phyloP scores from a whole-genome alignment of 2,113 vertebrate genomes.

The Lepus americanus region DNA sequence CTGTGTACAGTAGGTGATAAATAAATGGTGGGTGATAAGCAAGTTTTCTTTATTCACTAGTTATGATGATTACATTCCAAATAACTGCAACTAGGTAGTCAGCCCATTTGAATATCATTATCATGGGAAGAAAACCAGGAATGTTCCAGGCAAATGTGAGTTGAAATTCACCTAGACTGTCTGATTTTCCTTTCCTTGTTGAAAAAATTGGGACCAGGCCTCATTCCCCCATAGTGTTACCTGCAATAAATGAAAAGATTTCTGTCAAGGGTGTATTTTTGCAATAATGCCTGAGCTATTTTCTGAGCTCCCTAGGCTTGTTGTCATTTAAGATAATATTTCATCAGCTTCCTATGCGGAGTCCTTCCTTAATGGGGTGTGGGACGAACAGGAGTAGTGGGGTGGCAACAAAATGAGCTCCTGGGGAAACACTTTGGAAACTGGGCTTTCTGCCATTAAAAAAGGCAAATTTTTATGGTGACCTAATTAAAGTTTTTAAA shows the following conservation, averaged over 20 bases:
- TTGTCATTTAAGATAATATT: not conserved
- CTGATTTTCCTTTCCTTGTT: not conserved
- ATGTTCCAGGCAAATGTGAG: not conserved
- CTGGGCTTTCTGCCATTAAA: conserved; percentile 72
- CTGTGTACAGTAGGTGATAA: not conserved
- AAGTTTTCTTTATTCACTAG: not conserved
- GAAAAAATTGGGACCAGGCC: not conserved
- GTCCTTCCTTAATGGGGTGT: conserved; percentile 58
- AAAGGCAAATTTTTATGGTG: conserved; percentile 75
- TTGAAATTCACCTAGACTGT: not conserved
- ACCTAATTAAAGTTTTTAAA: conserved; percentile 78
- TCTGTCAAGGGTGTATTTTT: not conserved
- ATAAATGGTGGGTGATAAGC: conserved; percentile 8
- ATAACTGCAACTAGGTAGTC: not conserved
- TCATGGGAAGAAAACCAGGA: not conserved
- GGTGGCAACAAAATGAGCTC: conserved; percentile 57
- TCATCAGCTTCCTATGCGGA: conserved; percentile 26
- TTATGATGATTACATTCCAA: not conserved
- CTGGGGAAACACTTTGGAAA: conserved; percentile 64
- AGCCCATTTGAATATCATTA: not conserved
- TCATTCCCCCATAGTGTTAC: not conserved
- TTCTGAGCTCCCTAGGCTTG: not conserved
- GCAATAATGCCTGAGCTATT: not conserved
- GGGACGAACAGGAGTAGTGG: not conserved
- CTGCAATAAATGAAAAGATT: not conserved